Percentiles rank a stretch among this genome's conserved stretches.
These are phyloP conservation scores for Bradypus variegatus DNA, from an alignment of 2,797 vertebrate species.

Conservation along the genomic window DNA sequence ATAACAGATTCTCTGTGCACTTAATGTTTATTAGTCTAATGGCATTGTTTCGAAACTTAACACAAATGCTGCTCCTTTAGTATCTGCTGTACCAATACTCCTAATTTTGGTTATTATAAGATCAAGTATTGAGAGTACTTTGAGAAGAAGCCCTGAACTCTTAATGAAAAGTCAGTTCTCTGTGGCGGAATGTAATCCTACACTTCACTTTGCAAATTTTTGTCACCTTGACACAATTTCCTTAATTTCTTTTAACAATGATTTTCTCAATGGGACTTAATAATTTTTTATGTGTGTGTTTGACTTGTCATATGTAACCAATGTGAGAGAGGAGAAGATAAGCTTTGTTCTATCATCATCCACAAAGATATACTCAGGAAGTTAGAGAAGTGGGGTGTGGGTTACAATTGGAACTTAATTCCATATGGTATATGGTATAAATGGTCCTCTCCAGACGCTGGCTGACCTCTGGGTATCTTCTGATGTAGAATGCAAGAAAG, in stretches of 20 bases:
- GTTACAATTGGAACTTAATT: background rate
- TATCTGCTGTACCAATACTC: background rate
- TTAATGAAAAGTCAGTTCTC: background rate
- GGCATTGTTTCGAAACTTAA: background rate
- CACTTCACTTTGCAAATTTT: background rate
- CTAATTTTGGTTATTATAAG: background rate
- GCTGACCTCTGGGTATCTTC: background rate
- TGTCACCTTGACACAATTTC: background rate
- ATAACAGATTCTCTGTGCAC: background rate
- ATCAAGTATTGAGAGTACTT: background rate
- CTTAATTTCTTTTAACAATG: background rate
- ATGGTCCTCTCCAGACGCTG: background rate
- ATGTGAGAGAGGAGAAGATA: background rate
- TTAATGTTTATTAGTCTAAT: background rate
- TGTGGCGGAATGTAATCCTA: background rate
- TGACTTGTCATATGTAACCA: constrained; percentile 2
- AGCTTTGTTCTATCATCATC: background rate
- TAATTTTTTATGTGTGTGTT: constrained; percentile 43
- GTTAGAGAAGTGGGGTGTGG: constrained; percentile 10
- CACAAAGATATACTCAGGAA: background rate
- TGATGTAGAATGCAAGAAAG: background rate
- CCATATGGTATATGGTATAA: background rate
- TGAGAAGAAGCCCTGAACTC: background rate
- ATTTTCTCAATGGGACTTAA: background rate
- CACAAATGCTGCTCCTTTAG: background rate